These are phyloP conservation scores for Eurosta solidaginis DNA, from an alignment of 1,140 invertebrate species.

Conservation along the genomic window DNA sequence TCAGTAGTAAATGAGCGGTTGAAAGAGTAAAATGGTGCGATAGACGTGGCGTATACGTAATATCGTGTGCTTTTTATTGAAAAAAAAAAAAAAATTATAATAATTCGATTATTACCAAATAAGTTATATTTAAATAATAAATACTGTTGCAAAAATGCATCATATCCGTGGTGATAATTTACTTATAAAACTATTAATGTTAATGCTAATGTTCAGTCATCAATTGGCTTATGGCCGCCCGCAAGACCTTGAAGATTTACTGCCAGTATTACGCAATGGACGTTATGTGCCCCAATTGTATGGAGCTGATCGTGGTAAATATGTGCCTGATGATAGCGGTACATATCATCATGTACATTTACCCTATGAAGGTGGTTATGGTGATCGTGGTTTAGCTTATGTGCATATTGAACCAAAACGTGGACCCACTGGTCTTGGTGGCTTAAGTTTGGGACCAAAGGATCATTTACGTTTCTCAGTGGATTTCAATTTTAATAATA, in stretches of 20 bases:
- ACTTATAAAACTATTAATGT: not conserved
- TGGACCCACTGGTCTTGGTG: slow-evolving; percentile 34
- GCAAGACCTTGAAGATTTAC: not conserved
- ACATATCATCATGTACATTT: slow-evolving; percentile 50
- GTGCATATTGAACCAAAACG: too few relatives aligned
- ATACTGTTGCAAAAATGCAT: not conserved
- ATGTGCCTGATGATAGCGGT: slow-evolving; percentile 50
- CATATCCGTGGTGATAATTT: too few relatives aligned
- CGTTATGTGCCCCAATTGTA: slow-evolving; percentile 44
- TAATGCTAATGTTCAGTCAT: not conserved
- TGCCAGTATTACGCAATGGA: slow-evolving; percentile 31
- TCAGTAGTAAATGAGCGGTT: not conserved
- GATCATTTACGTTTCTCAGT: slow-evolving; percentile 55
- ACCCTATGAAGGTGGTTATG: slow-evolving; percentile 56
- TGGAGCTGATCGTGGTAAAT: slow-evolving; percentile 45
- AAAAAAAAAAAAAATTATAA: not conserved
- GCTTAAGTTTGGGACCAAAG: slow-evolving; percentile 43
- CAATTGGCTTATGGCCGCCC: not conserved
- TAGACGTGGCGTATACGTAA: not conserved
- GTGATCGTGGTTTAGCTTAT: slow-evolving; percentile 48
- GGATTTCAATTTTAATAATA: slow-evolving; percentile 54
- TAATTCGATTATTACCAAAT: too few relatives aligned
- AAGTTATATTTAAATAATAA: too few relatives aligned
- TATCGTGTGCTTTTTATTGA: not conserved
- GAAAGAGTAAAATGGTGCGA: not conserved